Evolutionary conservation across 2,797 vertebrate genomes (phyloP).

Genomic region (Sebastes cheni): DNA sequence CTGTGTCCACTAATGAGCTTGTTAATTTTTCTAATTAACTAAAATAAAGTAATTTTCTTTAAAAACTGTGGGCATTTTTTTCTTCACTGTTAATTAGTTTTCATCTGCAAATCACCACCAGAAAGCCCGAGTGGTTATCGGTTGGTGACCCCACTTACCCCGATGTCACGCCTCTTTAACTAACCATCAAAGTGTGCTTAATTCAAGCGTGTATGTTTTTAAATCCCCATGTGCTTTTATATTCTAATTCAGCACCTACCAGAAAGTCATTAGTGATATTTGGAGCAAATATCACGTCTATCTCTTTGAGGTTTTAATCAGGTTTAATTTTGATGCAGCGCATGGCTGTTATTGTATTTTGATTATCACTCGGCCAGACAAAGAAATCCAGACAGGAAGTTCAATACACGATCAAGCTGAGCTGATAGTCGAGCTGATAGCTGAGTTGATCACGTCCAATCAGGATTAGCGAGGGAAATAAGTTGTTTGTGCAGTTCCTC

Average conservation of each 20-base stretch:
- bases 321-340: conserved; percentile 52
- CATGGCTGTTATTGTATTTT: conserved; percentile 36
- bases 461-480: conserved; percentile 22
- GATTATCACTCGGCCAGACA: conserved; percentile 40
- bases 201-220: conserved; percentile 2
- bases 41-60: background rate
- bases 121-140: background rate
- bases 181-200: background rate
- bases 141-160: background rate
- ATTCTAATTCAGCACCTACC: background rate
- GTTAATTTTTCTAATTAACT: conserved; percentile 24
- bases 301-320: conserved; percentile 42
- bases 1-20: conserved; percentile 6
- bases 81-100: background rate
- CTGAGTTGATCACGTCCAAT: conserved; percentile 8
- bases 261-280: conserved; percentile 17
- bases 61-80: background rate
- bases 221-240: background rate
- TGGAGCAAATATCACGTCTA: conserved; percentile 20
- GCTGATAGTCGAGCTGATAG: conserved; percentile 12
- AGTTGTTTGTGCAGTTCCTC: background rate
- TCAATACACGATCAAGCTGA: conserved; percentile 19
- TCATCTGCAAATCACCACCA: background rate
- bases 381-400: conserved; percentile 19
- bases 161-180: background rate